Evolutionary conservation across 2,797 vertebrate genomes (phyloP).

Genomic region (Xyrichtys novacula): DNA sequence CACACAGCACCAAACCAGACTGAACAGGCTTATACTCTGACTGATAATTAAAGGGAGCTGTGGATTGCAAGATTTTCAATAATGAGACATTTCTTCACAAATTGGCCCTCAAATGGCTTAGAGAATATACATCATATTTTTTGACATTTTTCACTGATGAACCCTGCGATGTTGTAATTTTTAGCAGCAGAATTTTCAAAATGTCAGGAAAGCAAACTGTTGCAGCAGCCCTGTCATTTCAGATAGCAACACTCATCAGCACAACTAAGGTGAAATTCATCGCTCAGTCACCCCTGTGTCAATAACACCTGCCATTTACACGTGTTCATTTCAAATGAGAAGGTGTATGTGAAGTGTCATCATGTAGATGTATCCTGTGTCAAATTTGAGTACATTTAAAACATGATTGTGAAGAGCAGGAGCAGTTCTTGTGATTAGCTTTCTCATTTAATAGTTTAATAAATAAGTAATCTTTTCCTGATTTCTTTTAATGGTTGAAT

Average conservation of each 20-base stretch:
- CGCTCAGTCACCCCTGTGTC: neutral
- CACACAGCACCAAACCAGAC: conserved; percentile 16
- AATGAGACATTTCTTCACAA: conserved; percentile 11
- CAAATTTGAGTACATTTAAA: too few relatives aligned
- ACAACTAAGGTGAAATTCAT: neutral
- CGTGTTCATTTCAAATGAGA: neutral
- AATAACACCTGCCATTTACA: neutral
- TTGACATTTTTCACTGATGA: conserved; percentile 27
- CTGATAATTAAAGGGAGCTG: neutral
- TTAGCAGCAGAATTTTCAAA: conserved; percentile 61
- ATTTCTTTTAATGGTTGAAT: too few relatives aligned
- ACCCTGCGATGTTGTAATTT: conserved; percentile 39
- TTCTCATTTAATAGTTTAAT: too few relatives aligned
- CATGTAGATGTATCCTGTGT: neutral
- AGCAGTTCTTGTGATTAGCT: too few relatives aligned
- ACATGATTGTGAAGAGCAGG: too few relatives aligned
- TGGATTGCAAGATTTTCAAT: conserved; percentile 1
- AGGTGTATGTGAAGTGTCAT: neutral
- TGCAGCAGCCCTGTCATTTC: conserved; percentile 15
- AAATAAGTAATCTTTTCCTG: too few relatives aligned
- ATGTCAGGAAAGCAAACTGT: conserved; percentile 40
- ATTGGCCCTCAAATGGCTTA: conserved; percentile 27
- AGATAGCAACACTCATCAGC: conserved; percentile 32
- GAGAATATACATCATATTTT: conserved; percentile 19
- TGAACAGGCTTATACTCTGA: neutral